Evolutionary conservation across 2,888 invertebrate species (phyloP).

Genomic region (Meiosimyza decipiens): DNA sequence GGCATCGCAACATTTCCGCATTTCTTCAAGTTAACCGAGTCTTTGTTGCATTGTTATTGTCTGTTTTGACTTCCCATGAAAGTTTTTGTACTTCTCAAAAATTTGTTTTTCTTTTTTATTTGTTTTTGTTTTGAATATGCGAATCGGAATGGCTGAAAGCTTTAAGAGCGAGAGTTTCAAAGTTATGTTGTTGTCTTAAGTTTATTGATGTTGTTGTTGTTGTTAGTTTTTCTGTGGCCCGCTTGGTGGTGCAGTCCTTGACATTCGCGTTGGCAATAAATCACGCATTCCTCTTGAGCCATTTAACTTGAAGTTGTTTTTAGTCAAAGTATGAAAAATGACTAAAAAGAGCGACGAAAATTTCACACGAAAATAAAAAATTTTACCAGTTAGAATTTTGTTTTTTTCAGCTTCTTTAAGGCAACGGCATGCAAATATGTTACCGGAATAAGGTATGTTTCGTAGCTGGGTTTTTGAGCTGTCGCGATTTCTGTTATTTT

Average conservation of each 20-base stretch:
- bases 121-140: constrained; percentile 10
- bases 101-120: constrained; percentile 1
- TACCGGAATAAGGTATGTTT: too few relatives aligned
- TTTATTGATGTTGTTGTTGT: constrained; percentile 10
- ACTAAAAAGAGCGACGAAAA: too few relatives aligned
- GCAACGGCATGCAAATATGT: too few relatives aligned
- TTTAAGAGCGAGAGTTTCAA: not conserved
- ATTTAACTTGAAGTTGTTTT: constrained; percentile 43
- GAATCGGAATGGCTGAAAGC: not conserved
- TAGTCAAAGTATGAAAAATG: too few relatives aligned
- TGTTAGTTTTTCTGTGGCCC: constrained; percentile 3
- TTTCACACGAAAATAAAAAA: too few relatives aligned
- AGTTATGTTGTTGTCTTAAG: not conserved
- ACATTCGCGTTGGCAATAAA: constrained; percentile 44
- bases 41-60: not conserved
- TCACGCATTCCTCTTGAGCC: constrained; percentile 45
- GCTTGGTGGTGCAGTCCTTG: constrained; percentile 38
- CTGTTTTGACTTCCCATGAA: not conserved
- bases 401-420: too few relatives aligned
- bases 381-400: too few relatives aligned
- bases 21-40: constrained; percentile 30
- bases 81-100: not conserved
- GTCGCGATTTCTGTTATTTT: too few relatives aligned
- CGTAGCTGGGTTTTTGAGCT: too few relatives aligned
- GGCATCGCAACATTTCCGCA: constrained; percentile 40